A percentile compares a stretch with the other conserved stretches of the same genome.
Evolutionary conservation across 2,113 vertebrate species (phyloP).

Genomic region (Tychaedon coryphoeus): DNA sequence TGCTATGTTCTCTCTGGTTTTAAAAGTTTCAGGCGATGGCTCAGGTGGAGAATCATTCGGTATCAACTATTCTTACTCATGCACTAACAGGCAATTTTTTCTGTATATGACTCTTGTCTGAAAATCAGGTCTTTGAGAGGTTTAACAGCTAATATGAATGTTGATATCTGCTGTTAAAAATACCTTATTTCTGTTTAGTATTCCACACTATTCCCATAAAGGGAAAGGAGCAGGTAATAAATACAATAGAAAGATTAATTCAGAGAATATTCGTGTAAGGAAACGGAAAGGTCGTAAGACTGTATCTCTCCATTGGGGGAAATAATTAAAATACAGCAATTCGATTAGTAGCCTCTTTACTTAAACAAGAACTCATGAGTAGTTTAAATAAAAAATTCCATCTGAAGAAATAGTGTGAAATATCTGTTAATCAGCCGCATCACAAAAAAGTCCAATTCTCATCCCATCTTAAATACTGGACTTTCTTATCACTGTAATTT

Average conservation of each 20-base stretch:
- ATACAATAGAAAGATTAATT: not conserved
- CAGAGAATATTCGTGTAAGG: not conserved
- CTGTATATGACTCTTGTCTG: not conserved
- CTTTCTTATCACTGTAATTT: not conserved
- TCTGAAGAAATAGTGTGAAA: not conserved
- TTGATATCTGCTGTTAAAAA: not conserved
- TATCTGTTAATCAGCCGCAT: not conserved
- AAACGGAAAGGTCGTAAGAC: not conserved
- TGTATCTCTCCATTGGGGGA: not conserved
- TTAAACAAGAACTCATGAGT: conserved; percentile 5
- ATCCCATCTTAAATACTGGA: not conserved
- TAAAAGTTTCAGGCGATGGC: not conserved
- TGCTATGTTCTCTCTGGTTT: not conserved
- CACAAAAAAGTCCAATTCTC: not conserved
- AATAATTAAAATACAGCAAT: conserved; percentile 20
- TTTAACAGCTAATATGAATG: not conserved
- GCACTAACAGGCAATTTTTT: fast-evolving
- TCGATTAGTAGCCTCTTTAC: conserved; percentile 9
- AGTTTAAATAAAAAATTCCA: not conserved
- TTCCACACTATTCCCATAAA: not conserved
- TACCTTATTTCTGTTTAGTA: not conserved
- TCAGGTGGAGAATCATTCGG: not conserved
- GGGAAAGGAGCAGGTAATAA: not conserved
- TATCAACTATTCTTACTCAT: not conserved
- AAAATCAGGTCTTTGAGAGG: not conserved